Base-by-base conservation (phyloP, 2,113 vertebrate genomes). In the Laterallus jamaicensis region DNA sequence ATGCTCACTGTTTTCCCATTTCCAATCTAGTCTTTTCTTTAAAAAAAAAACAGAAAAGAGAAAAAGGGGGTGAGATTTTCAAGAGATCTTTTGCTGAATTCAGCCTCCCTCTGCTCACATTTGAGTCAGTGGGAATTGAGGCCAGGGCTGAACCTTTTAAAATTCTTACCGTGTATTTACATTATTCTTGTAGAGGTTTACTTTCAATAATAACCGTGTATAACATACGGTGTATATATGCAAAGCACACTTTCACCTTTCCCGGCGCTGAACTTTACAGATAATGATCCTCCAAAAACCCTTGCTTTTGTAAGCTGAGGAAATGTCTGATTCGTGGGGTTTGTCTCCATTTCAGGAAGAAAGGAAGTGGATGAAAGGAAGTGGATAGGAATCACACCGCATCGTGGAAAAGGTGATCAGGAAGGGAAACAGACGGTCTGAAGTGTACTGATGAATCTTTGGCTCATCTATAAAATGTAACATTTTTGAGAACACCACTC, bases 151-250 rank as follows among this genome's bases (percentile, higher is more conserved):
- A 94, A 76, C 76, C 56, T 93, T 95, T 96, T 59, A 88, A 94
- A 92, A 93, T 76, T 92, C 66, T 86, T 88, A 39, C 39, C n/a
- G 24, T 58, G 19, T 90, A 78, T 95, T 96, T 96, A 94, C 42
- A 92, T 86, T 86, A 75, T 35, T 95, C 90, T 93, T 88, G 84
- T 88, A 64, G 15, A 54, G 66, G 56, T 89, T 95, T 94, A 91
- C 28, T 92, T 95, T 83, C 86, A 90, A 67, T 83, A 95, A 92
- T 71, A 91, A 81, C n/a, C 0, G 0, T n/a, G 31, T 88, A 63
- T 75, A 93, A 86, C 39, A 55, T 37, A 81, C 0, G 2, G 54
- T 62, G 37, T 37, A 79, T 82, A 88, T 62, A 84, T 5, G 1
- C 63, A 91, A 91, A 85, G 44, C 40, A 85, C 50, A 39, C 32